phyloP scores from a whole-genome alignment of 2,888 invertebrate genomes.

The Coenonympha glycerion region DNA sequence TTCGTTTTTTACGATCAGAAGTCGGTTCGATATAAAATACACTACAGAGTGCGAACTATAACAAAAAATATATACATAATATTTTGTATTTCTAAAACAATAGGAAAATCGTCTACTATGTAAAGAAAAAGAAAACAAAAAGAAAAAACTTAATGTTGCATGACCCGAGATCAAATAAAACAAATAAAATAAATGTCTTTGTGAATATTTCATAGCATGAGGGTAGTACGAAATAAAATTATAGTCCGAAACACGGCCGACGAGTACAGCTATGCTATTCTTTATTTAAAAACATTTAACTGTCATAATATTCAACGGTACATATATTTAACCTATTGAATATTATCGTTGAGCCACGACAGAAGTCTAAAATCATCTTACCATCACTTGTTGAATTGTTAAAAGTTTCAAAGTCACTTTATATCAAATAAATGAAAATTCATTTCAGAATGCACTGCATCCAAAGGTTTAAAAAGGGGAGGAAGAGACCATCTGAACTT shows the following conservation, averaged over 20 bases:
- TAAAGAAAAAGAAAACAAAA: constrained; percentile 32
- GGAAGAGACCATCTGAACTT: too few species aligned
- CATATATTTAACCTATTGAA: too few species aligned
- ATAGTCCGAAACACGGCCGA: constrained; percentile 7
- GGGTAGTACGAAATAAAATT: constrained; percentile 35
- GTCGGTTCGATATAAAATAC: constrained; percentile 18
- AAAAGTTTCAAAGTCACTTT: too few species aligned
- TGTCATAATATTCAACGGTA: too few species aligned
- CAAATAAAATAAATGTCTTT: too few species aligned
- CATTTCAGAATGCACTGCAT: too few species aligned
- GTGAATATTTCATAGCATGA: constrained; percentile 67
- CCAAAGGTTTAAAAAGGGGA: too few species aligned
- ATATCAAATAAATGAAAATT: too few species aligned
- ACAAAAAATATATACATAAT: constrained; percentile 54
- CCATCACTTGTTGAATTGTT: too few species aligned
- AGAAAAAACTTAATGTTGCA: constrained; percentile 50
- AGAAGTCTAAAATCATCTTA: too few species aligned
- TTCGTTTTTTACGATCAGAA: constrained; percentile 4
- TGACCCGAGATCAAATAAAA: constrained; percentile 65
- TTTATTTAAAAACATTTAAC: not conserved
- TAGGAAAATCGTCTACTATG: constrained; percentile 37
- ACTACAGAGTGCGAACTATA: constrained; percentile 28
- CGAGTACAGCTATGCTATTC: not conserved
- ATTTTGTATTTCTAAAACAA: constrained; percentile 49
- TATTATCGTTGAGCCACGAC: too few species aligned